Base-by-base conservation (phyloP, 1,140 invertebrate species). In the Lucilia sericata region DNA sequence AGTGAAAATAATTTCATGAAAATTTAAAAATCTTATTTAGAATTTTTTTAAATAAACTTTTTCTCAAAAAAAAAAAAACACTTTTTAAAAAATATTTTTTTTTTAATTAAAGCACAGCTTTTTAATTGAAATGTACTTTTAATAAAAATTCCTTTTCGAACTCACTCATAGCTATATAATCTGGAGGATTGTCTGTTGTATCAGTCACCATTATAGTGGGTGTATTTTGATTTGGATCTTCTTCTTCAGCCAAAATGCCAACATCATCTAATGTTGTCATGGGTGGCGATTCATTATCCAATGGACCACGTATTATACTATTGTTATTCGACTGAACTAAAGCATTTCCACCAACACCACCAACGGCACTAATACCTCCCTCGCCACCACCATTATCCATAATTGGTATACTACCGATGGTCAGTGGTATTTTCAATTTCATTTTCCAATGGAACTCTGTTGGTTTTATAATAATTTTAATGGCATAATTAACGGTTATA, bases 401-500 rank as follows among this genome's bases (percentile, higher is more conserved):
- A 25, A 91, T 90, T 49, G 94, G 93, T 84, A 94, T 89, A 60
- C 93, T 94, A 51, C 94, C 94, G 86, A 94, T 93, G 30, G 92
- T 92, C 78, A 94, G 87, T 3, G 92, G 89, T 19, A 92, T 91
- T 83, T 92, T 92, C 1, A 91, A 86, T 78, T 89, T 91, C 70
- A 94, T 88, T 87, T 94, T 94, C 85, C 90, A 90, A 88, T 94
- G 92, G 70, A 92, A 88, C 55, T 91, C 91, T 55, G 88, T 88
- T 84, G 91, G 89, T 85, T 89, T 90, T 19, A 92, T 89, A 82
- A 90, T 91, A 74, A 96, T 93, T 90, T 94, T 93, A 70, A 96
- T 88, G 86, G 93, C 92, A 91, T 95, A 96, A 86, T 94, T 93
- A 85, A 95, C 91, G 89, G 94, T 94, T 85, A 96, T 96, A 76